phyloP scores from a whole-genome alignment of 2,113 vertebrate genomes.

The Erinaceus europaeus region DNA sequence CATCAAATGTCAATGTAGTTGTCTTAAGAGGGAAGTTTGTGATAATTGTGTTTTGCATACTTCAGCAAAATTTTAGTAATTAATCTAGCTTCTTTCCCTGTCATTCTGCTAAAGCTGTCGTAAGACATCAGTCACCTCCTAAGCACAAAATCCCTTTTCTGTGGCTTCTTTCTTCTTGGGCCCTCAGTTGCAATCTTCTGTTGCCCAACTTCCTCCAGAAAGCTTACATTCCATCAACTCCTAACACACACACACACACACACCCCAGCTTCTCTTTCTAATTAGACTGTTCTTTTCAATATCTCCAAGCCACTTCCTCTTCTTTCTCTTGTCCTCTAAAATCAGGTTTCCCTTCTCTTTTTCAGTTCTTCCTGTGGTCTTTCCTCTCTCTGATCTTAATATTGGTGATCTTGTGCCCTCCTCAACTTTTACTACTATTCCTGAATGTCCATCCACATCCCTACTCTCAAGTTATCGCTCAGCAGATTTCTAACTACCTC shows the following conservation, averaged over 20 bases:
- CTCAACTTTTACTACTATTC: not conserved
- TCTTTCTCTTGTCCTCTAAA: slow-evolving; percentile 25
- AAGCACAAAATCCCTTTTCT: not conserved
- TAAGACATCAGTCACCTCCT: not conserved
- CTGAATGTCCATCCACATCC: not conserved
- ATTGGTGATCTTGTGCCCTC: not conserved
- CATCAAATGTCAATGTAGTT: not conserved
- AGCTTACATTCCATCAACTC: not conserved
- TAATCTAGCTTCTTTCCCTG: not conserved
- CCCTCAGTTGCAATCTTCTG: not conserved
- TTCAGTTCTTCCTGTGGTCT: not conserved
- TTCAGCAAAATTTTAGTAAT: slow-evolving; percentile 28
- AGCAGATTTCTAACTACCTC: not conserved
- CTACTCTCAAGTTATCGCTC: slow-evolving; percentile 1
- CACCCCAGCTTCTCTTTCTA: not conserved
- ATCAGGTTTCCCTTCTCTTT: not conserved
- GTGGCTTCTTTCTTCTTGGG: not conserved
- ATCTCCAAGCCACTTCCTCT: not conserved
- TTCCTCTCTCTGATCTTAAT: not conserved
- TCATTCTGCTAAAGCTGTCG: not conserved
- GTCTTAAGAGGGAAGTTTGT: slow-evolving; percentile 4
- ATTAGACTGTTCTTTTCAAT: not conserved
- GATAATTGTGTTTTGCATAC: not conserved
- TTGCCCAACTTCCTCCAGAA: not conserved
- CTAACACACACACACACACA: too few relatives aligned